Conservation (phyloP, 1,140 invertebrate genomes). For the Lethocerus indicus region DNA sequence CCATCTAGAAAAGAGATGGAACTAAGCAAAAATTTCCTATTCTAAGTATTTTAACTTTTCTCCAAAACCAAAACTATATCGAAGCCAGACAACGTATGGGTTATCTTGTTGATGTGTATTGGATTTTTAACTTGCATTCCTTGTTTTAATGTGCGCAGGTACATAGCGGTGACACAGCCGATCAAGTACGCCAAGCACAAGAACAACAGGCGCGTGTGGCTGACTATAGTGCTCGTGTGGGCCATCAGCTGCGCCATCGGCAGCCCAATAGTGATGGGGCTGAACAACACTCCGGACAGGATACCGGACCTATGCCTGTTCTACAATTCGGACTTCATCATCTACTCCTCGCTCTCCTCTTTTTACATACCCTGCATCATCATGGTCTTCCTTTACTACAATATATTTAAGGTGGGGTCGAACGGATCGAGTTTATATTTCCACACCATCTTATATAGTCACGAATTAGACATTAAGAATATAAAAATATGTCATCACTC, state of each 20-base stretch:
- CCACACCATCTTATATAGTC: too few relatives aligned
- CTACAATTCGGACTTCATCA: conserved; percentile 95
- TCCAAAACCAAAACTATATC: too few relatives aligned
- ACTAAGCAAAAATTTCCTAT: too few relatives aligned
- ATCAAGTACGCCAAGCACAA: conserved; percentile 99
- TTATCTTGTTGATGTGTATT: too few relatives aligned
- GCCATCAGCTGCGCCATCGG: conserved; percentile 89
- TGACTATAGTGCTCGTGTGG: conserved; percentile 95
- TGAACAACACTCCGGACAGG: conserved; percentile 75
- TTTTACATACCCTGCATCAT: conserved; percentile 99
- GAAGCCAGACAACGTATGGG: too few relatives aligned
- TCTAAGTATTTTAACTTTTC: too few relatives aligned
- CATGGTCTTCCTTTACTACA: conserved; percentile 97
- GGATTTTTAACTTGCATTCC: too few relatives aligned
- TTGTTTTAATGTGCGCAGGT: conserved; percentile 43
- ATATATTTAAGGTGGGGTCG: conserved; percentile 91
- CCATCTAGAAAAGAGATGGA: too few relatives aligned
- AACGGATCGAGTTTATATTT: too few relatives aligned
- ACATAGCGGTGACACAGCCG: conserved; percentile 95
- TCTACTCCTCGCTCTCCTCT: conserved; percentile 92
- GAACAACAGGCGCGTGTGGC: conserved; percentile 84
- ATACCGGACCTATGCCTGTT: conserved; percentile 74
- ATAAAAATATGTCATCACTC: too few relatives aligned
- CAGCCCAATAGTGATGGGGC: conserved; percentile 88
- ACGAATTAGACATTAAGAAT: too few relatives aligned